Evolutionary conservation across 1,140 invertebrate species (phyloP).

Genomic region (Aleiodes sp.): DNA sequence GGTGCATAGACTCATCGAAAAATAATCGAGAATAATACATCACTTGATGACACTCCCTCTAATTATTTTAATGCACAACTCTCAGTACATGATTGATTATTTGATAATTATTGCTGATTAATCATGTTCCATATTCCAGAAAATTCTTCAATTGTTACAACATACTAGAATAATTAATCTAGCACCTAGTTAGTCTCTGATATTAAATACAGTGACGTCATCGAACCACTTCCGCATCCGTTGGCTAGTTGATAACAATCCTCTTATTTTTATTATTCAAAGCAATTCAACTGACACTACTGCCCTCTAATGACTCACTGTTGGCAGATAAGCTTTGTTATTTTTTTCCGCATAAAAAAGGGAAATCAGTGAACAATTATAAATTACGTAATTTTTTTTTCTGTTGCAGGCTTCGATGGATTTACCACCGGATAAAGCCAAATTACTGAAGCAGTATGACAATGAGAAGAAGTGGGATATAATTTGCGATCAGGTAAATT

Average conservation of each 20-base stretch:
- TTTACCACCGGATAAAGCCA: slow-evolving; percentile 97
- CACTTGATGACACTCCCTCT: no score
- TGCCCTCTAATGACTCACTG: background rate
- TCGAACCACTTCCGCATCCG: slow-evolving; percentile 15
- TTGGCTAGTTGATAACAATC: slow-evolving; percentile 14
- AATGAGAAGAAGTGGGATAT: slow-evolving; percentile 99
- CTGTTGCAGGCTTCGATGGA: slow-evolving; percentile 93
- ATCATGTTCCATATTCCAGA: no score
- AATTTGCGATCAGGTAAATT: slow-evolving; percentile 95
- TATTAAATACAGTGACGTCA: slow-evolving; percentile 7
- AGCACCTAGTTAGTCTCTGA: no score
- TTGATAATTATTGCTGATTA: no score
- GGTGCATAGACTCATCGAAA: no score
- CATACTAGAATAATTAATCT: no score
- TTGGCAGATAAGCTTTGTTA: background rate
- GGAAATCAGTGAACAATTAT: no score
- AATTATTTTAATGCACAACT: no score
- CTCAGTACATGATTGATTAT: no score
- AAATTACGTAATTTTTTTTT: slow-evolving; percentile 35
- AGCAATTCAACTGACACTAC: background rate
- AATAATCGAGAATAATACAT: no score
- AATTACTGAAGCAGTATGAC: slow-evolving; percentile 95
- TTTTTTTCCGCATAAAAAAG: no score
- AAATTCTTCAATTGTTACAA: no score
- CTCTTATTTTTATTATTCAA: background rate